Evolutionary conservation across 2,113 vertebrate species (phyloP), one percentile per base, ranked within the genome.

Genomic region (Prunella fulvescens): DNA sequence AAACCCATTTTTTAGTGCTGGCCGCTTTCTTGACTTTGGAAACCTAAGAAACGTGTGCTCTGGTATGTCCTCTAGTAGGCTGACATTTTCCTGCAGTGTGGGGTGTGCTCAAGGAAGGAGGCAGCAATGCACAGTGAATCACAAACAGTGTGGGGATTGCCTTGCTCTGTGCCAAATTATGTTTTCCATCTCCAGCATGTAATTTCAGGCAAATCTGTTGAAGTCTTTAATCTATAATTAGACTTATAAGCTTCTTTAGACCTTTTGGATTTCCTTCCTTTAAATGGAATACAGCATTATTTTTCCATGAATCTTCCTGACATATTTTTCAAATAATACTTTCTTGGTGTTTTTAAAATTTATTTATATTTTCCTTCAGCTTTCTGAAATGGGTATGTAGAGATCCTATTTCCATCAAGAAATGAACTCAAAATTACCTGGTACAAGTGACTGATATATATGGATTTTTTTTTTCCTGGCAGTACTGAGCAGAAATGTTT

Each of bases 141-240:
- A 53, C 74, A 64, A 39, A 28, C 28, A 33, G 58, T 40, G 47
- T 40, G 37, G 57, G 58, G 33, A 81, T 82, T 86, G 67, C 79
- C 64, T 83, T 73, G 11, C 47, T 77, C 45, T 88, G 9, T 61
- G 54, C 79, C 67, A 88, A 77, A 51, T 77, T 26, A 25, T 66
- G 25, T 58, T 88, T 88, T 22, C 29, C 1, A 0, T 73, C 86
- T 86, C 50, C 45, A 81, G 71, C 45, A 35, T 70, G 64, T 73
- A 72, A 73, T 88, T 93, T 83, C 50, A 35, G 76, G 67, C 42
- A 94, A 94, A 95, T 86, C 45, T 1, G 3, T 26, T 82, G 62
- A 88, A 77, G 50, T 94, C 50, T 92, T 93, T 77, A 89, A 71
- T 85, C 81, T 93, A 37, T 90, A 93, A 90, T 93, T 93, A 96